Conservation (phyloP, 2,888 invertebrate genomes). For the Phymatocera aterrima region DNA sequence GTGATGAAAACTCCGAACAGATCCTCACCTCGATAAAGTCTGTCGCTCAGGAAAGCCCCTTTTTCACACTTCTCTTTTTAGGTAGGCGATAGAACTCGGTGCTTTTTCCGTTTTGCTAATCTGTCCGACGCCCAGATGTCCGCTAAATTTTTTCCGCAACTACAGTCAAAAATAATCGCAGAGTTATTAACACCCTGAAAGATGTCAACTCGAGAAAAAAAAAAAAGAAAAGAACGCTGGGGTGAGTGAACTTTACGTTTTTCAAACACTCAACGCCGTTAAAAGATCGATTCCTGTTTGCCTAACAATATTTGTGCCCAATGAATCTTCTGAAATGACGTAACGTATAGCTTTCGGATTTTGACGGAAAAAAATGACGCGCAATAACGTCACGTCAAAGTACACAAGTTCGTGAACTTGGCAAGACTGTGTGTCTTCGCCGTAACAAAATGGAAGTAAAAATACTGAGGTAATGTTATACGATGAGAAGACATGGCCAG, state of each 20-base stretch:
- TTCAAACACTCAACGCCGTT: neutral
- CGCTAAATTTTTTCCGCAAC: no score
- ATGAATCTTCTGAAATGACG: neutral
- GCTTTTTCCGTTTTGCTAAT: no score
- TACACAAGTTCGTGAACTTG: no score
- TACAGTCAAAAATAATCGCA: no score
- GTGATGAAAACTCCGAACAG: slow-evolving; percentile 22
- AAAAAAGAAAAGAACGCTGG: no score
- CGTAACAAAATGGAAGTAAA: neutral
- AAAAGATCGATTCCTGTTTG: neutral
- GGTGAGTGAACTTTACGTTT: no score
- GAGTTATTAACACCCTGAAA: no score
- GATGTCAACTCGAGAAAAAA: no score
- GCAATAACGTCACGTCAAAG: no score
- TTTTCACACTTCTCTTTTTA: neutral
- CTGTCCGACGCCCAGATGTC: no score
- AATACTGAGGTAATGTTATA: neutral
- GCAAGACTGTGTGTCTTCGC: neutral
- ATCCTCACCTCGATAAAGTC: slow-evolving; percentile 24
- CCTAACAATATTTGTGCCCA: neutral
- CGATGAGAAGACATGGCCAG: neutral
- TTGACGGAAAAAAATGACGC: no score
- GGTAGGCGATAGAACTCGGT: no score
- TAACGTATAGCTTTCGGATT: neutral
- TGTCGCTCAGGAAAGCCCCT: neutral